phyloP scores from a whole-genome alignment of 2,113 vertebrate genomes.

The Cyprinodon variegatus region DNA sequence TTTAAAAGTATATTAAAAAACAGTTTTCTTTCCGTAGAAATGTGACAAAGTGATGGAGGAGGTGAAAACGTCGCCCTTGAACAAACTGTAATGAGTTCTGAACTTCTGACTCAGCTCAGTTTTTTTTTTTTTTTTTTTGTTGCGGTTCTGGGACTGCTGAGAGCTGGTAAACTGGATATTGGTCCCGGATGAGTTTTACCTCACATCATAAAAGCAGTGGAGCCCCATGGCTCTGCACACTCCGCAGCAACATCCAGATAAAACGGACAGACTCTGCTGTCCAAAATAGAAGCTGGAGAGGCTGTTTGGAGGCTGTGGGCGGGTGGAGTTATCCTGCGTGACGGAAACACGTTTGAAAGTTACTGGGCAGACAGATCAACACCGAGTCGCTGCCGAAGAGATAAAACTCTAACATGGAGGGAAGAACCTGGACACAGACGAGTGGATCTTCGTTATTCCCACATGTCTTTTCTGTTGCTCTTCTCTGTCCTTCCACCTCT shows the following conservation, averaged over 20 bases:
- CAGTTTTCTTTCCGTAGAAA: background rate
- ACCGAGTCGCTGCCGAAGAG: slow-evolving; percentile 36
- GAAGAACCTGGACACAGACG: slow-evolving; percentile 43
- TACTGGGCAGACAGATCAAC: slow-evolving; percentile 48
- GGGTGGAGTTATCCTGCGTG: slow-evolving; percentile 42
- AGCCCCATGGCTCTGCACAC: slow-evolving; percentile 39
- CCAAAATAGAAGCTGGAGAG: slow-evolving; percentile 15
- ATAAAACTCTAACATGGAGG: slow-evolving; percentile 43
- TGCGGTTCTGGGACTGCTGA: slow-evolving; percentile 65
- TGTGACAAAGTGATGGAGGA: background rate
- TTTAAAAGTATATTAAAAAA: background rate
- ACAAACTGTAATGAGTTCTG: slow-evolving; percentile 56
- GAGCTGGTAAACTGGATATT: slow-evolving; percentile 71
- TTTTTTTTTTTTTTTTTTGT: slow-evolving; percentile 23
- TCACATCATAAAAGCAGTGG: slow-evolving; percentile 54
- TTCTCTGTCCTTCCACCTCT: background rate
- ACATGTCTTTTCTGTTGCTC: background rate
- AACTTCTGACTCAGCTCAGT: slow-evolving; percentile 59
- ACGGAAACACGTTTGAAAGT: slow-evolving; percentile 43
- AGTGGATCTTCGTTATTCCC: slow-evolving; percentile 6
- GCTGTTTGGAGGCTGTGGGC: slow-evolving; percentile 25
- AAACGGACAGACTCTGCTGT: slow-evolving; percentile 19
- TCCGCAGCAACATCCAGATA: slow-evolving; percentile 20
- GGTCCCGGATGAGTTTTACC: slow-evolving; percentile 62
- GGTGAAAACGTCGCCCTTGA: slow-evolving; percentile 47